Evolutionary conservation across 1,140 invertebrate species (phyloP), one percentile per base, ranked within the genome.

Genomic region (Lordiphosa mommai): DNA sequence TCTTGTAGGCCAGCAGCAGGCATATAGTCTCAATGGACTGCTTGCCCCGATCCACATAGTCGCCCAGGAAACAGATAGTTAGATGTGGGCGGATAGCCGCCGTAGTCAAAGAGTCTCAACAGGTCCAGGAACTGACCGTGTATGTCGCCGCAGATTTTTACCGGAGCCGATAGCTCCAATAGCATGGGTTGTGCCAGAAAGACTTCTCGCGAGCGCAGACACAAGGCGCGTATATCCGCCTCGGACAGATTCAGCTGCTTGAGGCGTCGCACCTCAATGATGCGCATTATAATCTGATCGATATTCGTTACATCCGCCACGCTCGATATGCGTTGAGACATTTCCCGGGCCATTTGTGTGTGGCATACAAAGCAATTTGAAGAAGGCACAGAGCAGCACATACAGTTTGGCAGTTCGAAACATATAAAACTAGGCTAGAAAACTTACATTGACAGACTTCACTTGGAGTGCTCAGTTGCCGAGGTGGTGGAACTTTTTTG

Each of bases 81-180:
- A 14, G 97, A 97, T 89, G 99, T 97, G 12, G 98, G 98, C 34
- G 98, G 98, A 90, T 99, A 99, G 13, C 98, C 97, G 53, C 98
- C 98, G 89, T 99, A 99, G 88, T 99, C 98, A 90, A 99, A 99
- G 67, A 99, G 91, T 80, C 98, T 93, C 61, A 99, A 90, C 17
- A 99, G 91, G 91, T 99, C 98, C 87, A 97, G 98, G 89, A 99
- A 99, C 90, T 98, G 96, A 59, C 98, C 98, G 89, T 99, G 98
- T 77, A 99, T 98, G 89, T 99, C 98, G 91, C 96, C 96, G 91
- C 98, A 99, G 80, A 99, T 99, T 91, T 99, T 99, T 17, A 99
- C 90, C 33, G 98, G 98, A 38, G 98, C 98, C 91, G 99, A 97
- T 49, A 99, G 90, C 91, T 99, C 98, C 74, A 99, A 91, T 66